These are phyloP conservation scores for Mesoclemmys tuberculata DNA, from an alignment of 2,113 vertebrate species.

Conservation along the genomic window DNA sequence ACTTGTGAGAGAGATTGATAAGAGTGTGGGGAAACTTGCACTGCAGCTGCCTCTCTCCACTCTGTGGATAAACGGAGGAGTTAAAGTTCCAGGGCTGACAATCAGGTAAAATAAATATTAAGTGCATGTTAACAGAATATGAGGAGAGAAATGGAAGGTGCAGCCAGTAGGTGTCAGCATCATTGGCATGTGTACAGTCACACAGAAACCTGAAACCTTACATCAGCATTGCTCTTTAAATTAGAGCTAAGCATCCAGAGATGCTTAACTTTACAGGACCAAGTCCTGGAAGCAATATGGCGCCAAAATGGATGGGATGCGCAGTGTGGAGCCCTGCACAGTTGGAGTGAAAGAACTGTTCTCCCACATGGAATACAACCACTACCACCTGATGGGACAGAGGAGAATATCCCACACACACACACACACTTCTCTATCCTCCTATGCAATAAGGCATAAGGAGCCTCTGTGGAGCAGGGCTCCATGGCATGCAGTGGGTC, in stretches of 20 bases:
- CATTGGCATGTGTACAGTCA: neutral
- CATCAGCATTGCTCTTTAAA: neutral
- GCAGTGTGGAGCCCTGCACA: neutral
- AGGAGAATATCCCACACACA: neutral
- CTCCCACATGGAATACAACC: neutral
- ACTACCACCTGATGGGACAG: neutral
- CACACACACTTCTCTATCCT: neutral
- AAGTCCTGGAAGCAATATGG: neutral
- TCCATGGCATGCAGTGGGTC: neutral
- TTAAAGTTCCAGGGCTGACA: neutral
- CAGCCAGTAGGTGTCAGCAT: neutral
- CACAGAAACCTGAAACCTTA: neutral
- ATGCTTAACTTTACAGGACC: neutral
- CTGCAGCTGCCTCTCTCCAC: neutral
- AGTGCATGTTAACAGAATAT: neutral
- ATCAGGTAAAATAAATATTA: neutral
- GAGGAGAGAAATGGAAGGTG: neutral
- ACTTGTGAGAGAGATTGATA: neutral
- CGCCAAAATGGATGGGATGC: neutral
- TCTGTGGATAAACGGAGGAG: neutral
- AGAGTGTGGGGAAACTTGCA: neutral
- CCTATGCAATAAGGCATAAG: neutral
- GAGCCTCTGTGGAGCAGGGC: neutral
- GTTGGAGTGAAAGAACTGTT: neutral
- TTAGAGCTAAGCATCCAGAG: neutral